phyloP scores from a whole-genome alignment of 2,797 vertebrate species.

The Falco novaeseelandiae region DNA sequence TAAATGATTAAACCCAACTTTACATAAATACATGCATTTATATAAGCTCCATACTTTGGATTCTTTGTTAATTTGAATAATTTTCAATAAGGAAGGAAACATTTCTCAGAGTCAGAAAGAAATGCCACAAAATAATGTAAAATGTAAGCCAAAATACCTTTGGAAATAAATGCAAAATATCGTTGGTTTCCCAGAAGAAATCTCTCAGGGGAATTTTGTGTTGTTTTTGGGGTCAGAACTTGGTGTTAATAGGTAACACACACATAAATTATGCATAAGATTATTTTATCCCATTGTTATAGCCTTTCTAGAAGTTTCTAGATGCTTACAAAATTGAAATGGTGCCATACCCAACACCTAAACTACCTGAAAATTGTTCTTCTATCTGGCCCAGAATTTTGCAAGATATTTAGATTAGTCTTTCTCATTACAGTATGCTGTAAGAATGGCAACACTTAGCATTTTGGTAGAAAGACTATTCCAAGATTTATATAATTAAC shows the following conservation, averaged over 20 bases:
- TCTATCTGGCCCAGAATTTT: not conserved
- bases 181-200: not conserved
- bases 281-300: not conserved
- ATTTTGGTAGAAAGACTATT: not conserved
- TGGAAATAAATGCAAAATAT: not conserved
- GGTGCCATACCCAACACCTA: not conserved
- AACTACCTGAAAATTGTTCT: not conserved
- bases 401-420: not conserved
- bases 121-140: not conserved
- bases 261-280: not conserved
- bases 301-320: not conserved
- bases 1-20: slow-evolving; percentile 66
- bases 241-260: not conserved
- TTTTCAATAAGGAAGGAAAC: slow-evolving; percentile 47
- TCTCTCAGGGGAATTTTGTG: not conserved
- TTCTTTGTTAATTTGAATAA: slow-evolving; percentile 65
- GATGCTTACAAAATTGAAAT: not conserved
- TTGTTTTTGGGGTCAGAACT: not conserved
- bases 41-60: not conserved
- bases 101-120: slow-evolving; percentile 48
- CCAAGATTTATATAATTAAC: not conserved
- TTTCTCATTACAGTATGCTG: fast-evolving
- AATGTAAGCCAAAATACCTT: not conserved
- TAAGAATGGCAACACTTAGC: not conserved
- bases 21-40: slow-evolving; percentile 46